Evolutionary conservation across 2,113 vertebrate genomes (phyloP), one percentile per base, ranked within the genome.

Genomic region (Cynopterus brachyotis): DNA sequence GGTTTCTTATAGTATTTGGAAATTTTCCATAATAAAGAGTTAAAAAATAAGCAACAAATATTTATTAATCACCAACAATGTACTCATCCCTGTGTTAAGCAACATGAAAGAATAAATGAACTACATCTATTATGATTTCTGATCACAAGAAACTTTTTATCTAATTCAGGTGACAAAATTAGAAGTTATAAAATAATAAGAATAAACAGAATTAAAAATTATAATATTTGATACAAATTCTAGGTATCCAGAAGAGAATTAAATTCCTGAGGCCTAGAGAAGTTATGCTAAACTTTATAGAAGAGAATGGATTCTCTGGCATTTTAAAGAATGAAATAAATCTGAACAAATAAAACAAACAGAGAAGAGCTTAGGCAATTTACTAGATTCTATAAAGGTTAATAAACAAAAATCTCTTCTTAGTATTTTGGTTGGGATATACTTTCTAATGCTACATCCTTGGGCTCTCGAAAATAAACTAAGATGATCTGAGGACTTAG

Each of bases 11-110:
- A 76, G 60, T 87, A 55, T 87, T 87, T 91, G 91, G 24, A 87
- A 60, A 42, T 69, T 87, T 88, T 47, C 3, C 12, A 62, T 81
- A 82, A 70, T 37, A 67, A 60, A 75, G n/a, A 91, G 50, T 59
- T 88, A 45, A 96, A 84, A 89, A 76, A 67, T n/a, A 57, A 67
- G 16, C n/a, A 64, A n/a, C 20, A 92, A 62, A 88, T 88, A 70
- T 62, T 82, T 88, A 76, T 30, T 75, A 82, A 35, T 19, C 42
- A 69, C 1, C 16, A 86, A 62, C 2, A 13, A 55, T 60, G 30
- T 60, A 67, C 40, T 80, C 60, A 55, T 91, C 42, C 83, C 22
- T 32, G 3, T 78, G 15, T 78, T 87, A 86, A 91, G 40, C 17
- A 53, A 67, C 62, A 5, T 72, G 20, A 13, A 76, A 78, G 3